Evolutionary conservation across 2,113 vertebrate genomes (phyloP).

Genomic region (Oxygymnocypris stewartii): DNA sequence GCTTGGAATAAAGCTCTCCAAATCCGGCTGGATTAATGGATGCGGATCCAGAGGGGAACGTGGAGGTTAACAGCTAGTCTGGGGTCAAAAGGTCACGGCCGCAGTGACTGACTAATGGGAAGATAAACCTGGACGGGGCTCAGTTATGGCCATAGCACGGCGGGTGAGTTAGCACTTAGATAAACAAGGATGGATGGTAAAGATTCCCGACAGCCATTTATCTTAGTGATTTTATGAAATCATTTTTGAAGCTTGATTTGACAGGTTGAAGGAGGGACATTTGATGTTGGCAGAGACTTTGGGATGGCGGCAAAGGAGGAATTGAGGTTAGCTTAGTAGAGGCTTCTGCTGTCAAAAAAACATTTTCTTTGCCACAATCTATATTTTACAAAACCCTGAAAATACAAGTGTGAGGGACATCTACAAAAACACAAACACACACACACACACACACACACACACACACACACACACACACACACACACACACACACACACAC

Average conservation of each 20-base stretch:
- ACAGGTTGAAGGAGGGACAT: conserved; percentile 28
- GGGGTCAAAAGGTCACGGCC: conserved; percentile 58
- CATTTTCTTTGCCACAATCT: conserved; percentile 16
- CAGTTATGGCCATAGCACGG: conserved; percentile 38
- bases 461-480: too few species aligned
- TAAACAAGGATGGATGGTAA: conserved; percentile 28
- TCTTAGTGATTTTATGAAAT: conserved; percentile 26
- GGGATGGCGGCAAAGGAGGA: not conserved
- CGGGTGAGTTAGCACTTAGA: not conserved
- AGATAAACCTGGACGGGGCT: conserved; percentile 41
- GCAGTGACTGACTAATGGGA: conserved; percentile 36
- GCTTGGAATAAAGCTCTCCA: conserved; percentile 59
- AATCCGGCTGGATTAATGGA: conserved; percentile 58
- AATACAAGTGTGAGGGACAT: conserved; percentile 21
- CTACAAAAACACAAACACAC: not conserved
- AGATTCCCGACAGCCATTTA: conserved; percentile 27
- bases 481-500: too few species aligned
- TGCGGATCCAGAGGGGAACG: conserved; percentile 33
- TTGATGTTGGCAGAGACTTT: conserved; percentile 12
- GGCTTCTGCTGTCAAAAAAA: conserved; percentile 17
- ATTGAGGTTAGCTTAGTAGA: conserved; percentile 27
- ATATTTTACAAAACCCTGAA: conserved; percentile 22
- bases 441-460: too few species aligned
- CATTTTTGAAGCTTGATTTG: conserved; percentile 32
- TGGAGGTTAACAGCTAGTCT: conserved; percentile 34